A percentile compares a stretch with the other conserved stretches of the same genome.
These are phyloP conservation scores for Erinaceus europaeus DNA, from an alignment of 2,113 vertebrate species.

Conservation along the genomic window DNA sequence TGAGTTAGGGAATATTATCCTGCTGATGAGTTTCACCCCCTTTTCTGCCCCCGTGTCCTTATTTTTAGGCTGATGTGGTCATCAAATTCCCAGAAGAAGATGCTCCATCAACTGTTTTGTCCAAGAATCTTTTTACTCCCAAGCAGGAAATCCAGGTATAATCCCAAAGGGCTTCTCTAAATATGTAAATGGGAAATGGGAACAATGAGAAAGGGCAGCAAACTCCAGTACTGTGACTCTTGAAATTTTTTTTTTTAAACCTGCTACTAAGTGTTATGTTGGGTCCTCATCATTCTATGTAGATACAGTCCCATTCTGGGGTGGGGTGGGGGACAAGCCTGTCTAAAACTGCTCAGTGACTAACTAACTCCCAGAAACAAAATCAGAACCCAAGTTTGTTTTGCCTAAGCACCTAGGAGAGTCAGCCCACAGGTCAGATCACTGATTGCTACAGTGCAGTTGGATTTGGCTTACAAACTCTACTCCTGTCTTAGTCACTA, in stretches of 20 bases:
- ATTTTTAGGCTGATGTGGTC: conserved; percentile 92
- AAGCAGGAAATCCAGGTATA: conserved; percentile 98
- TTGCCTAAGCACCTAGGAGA: not conserved
- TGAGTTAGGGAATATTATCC: not conserved
- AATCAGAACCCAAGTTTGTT: not conserved
- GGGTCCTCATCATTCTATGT: not conserved
- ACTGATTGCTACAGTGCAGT: not conserved
- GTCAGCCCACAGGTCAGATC: not conserved
- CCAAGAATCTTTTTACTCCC: conserved; percentile 94
- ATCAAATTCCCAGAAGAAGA: conserved; percentile 98
- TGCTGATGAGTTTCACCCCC: not conserved
- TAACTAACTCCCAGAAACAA: not conserved
- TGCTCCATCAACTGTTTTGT: conserved; percentile 87
- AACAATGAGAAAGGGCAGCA: not conserved
- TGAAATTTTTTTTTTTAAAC: not conserved
- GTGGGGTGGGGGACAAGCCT: not conserved
- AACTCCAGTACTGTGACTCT: not conserved
- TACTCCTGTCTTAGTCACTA: not conserved
- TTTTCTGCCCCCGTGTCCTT: not conserved
- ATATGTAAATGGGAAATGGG: not conserved
- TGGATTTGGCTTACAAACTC: not conserved
- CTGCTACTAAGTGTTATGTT: not conserved
- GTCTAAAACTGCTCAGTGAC: not conserved
- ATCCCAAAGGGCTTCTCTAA: not conserved
- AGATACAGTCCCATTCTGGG: not conserved